Percentiles rank a stretch among this genome's conserved stretches.
These are phyloP conservation scores for Callimorpha dominula DNA, from an alignment of 2,888 invertebrate species.

Conservation along the genomic window DNA sequence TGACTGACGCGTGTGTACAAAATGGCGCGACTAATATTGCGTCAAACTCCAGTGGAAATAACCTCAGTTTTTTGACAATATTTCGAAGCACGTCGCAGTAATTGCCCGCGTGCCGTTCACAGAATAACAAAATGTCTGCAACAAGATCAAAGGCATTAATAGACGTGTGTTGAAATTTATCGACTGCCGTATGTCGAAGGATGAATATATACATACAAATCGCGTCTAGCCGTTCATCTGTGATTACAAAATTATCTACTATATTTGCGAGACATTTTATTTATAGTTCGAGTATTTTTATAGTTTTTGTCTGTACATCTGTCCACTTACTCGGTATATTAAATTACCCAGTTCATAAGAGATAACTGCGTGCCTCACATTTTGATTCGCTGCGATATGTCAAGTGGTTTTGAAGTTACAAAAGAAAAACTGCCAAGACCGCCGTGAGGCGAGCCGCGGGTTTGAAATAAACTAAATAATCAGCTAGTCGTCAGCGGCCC, in stretches of 20 bases:
- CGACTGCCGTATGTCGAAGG: constrained; percentile 73
- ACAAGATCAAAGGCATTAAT: constrained; percentile 84
- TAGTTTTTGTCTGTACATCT: constrained; percentile 41
- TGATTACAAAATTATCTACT: constrained; percentile 46
- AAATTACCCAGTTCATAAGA: constrained; percentile 49
- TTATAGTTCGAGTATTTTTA: constrained; percentile 38
- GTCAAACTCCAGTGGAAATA: constrained; percentile 60
- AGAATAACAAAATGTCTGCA: constrained; percentile 80
- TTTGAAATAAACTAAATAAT: constrained; percentile 69
- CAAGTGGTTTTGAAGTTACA: constrained; percentile 41
- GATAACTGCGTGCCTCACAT: constrained; percentile 50
- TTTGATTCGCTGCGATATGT: constrained; percentile 47
- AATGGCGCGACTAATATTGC: constrained; percentile 65
- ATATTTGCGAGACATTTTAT: constrained; percentile 49
- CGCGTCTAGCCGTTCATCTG: constrained; percentile 44
- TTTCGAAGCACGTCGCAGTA: constrained; percentile 80
- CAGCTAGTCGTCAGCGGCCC: constrained; percentile 52
- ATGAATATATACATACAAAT: constrained; percentile 72
- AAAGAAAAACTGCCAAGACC: constrained; percentile 46
- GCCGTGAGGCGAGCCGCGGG: constrained; percentile 34
- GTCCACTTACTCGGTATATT: constrained; percentile 37
- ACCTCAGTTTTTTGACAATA: constrained; percentile 75
- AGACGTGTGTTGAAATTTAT: constrained; percentile 84
- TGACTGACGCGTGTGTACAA: constrained; percentile 61
- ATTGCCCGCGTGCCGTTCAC: constrained; percentile 75